A percentile compares a stretch with the other conserved stretches of the same genome.
phyloP scores from a whole-genome alignment of 2,113 vertebrate genomes.

The Propithecus coquereli region DNA sequence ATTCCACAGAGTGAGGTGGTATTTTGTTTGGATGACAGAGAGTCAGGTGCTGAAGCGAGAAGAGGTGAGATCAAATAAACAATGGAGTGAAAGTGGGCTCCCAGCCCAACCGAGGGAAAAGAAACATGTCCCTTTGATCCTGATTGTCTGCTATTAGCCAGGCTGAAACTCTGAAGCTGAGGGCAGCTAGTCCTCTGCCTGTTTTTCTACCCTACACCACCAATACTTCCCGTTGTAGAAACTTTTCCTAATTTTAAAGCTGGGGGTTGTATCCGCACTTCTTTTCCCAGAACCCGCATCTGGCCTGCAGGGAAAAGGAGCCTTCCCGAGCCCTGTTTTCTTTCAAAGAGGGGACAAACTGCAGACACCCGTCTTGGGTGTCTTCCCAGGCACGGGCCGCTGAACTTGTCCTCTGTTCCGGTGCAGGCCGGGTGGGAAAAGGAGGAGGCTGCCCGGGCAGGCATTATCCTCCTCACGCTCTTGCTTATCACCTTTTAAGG shows the following conservation, averaged over 20 bases:
- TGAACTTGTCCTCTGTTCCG: neutral
- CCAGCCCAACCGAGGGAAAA: neutral
- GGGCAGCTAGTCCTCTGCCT: neutral
- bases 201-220: neutral
- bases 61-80: neutral
- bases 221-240: neutral
- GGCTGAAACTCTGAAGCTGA: neutral
- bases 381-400: neutral
- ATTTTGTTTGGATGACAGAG: neutral
- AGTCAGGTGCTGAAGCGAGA: neutral
- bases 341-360: neutral
- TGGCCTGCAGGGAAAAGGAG: neutral
- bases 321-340: neutral
- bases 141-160: neutral
- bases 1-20: neutral
- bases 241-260: neutral
- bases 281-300: neutral
- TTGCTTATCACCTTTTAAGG: constrained; percentile 65
- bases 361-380: neutral
- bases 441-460: neutral
- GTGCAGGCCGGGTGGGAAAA: neutral
- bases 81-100: no score
- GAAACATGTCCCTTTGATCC: neutral
- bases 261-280: neutral
- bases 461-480: neutral